Conservation (phyloP, 2,888 invertebrate genomes). For the Scaptomyza reducta region DNA sequence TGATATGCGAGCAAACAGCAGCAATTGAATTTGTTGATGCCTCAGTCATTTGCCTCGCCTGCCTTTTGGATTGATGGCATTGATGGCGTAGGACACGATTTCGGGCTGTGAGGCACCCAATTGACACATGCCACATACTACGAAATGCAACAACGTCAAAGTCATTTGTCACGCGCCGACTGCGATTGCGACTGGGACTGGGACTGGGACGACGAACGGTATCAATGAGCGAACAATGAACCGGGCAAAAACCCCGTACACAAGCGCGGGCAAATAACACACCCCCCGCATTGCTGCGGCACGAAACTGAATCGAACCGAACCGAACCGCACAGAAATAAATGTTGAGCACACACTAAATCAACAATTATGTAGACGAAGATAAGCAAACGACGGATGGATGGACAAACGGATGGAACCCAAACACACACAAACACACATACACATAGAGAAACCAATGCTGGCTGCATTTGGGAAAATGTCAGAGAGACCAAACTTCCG, state of each 20-base stretch:
- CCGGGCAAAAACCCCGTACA: slow-evolving; percentile 38
- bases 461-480: slow-evolving; percentile 41
- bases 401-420: slow-evolving; percentile 2
- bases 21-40: slow-evolving; percentile 72
- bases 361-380: slow-evolving; percentile 72
- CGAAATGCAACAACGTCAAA: slow-evolving; percentile 75
- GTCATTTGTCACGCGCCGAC: slow-evolving; percentile 77
- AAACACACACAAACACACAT: background rate
- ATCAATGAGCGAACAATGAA: slow-evolving; percentile 75
- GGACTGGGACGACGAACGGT: slow-evolving; percentile 25
- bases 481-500: slow-evolving; percentile 73
- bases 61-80: slow-evolving; percentile 63
- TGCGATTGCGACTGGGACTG: slow-evolving; percentile 23
- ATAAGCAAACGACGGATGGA: slow-evolving; percentile 61
- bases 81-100: slow-evolving; percentile 26
- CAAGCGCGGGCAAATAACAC: slow-evolving; percentile 47
- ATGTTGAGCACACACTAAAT: slow-evolving; percentile 76
- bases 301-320: slow-evolving; percentile 28
- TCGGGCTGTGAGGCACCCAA: slow-evolving; percentile 44
- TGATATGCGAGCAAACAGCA: slow-evolving; percentile 56
- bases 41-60: slow-evolving; percentile 29
- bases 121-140: slow-evolving; percentile 63
- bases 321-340: slow-evolving; percentile 49
- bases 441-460: background rate
- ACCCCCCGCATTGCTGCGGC: background rate